phyloP scores from a whole-genome alignment of 2,888 invertebrate species.

The Lepidocyrtoides sp. region DNA sequence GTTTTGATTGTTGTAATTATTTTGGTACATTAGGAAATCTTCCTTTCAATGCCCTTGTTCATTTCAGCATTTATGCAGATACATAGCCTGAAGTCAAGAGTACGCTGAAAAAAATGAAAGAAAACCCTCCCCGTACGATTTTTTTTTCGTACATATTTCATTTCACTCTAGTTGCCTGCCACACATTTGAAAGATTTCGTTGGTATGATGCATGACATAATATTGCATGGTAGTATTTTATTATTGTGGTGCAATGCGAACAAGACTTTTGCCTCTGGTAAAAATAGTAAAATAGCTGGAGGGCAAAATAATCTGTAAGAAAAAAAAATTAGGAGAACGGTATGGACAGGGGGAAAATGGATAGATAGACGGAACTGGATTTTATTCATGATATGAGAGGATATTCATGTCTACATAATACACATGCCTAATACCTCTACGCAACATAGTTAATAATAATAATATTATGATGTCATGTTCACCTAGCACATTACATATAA shows the following conservation, averaged over 20 bases:
- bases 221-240: conserved; percentile 7
- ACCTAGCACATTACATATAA: neutral
- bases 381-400: conserved; percentile 46
- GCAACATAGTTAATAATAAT: too few species aligned
- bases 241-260: conserved; percentile 33
- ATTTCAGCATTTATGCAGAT: conserved; percentile 72
- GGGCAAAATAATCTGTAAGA: conserved; percentile 55
- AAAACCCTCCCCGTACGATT: conserved; percentile 26
- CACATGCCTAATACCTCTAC: too few species aligned
- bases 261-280: conserved; percentile 67
- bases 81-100: conserved; percentile 62
- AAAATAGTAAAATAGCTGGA: conserved; percentile 74
- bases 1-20: conserved; percentile 57
- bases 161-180: conserved; percentile 1
- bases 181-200: conserved; percentile 8
- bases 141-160: conserved; percentile 24
- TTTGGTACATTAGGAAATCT: conserved; percentile 72
- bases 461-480: conserved; percentile 44
- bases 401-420: conserved; percentile 39
- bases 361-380: conserved; percentile 74
- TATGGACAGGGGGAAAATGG: conserved; percentile 22
- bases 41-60: conserved; percentile 79
- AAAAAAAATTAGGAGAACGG: neutral
- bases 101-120: conserved; percentile 10
- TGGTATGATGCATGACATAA: neutral